phyloP scores from a whole-genome alignment of 2,888 invertebrate species.

The Hanleya hanleyi region DNA sequence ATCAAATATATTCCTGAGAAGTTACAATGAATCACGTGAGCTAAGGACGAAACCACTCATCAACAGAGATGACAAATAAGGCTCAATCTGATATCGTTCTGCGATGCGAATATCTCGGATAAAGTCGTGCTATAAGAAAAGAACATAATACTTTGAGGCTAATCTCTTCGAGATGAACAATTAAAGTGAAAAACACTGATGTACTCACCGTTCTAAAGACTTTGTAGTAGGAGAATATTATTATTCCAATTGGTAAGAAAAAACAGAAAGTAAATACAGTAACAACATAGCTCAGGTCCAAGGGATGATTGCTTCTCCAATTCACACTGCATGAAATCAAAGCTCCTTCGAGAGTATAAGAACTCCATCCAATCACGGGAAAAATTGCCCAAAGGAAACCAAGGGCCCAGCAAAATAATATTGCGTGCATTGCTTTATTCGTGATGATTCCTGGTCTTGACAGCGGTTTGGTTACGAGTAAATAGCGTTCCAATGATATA shows the following conservation, averaged over 20 bases:
- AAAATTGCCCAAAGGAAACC: constrained; percentile 54
- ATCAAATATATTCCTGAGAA: no score
- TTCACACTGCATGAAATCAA: constrained; percentile 43
- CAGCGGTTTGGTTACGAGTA: constrained; percentile 58
- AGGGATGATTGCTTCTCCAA: constrained; percentile 34
- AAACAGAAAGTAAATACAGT: constrained; percentile 54
- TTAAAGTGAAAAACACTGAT: no score
- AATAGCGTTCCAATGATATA: constrained; percentile 60
- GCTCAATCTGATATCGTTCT: no score
- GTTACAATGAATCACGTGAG: no score
- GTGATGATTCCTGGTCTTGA: constrained; percentile 45
- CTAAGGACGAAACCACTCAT: no score
- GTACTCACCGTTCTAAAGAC: constrained; percentile 57
- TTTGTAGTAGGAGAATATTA: constrained; percentile 51
- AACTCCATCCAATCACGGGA: constrained; percentile 61
- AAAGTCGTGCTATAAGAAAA: no score
- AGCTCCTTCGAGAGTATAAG: constrained; percentile 52
- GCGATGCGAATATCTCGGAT: no score
- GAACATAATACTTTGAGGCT: no score
- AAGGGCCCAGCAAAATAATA: constrained; percentile 40
- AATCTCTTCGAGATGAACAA: no score
- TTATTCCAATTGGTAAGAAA: constrained; percentile 51
- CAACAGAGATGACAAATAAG: no score
- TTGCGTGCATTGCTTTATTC: constrained; percentile 37
- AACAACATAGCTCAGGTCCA: constrained; percentile 49